These are phyloP conservation scores for Pristionchus maxplancki DNA, from an alignment of 2,888 invertebrate genomes.

Conservation along the genomic window DNA sequence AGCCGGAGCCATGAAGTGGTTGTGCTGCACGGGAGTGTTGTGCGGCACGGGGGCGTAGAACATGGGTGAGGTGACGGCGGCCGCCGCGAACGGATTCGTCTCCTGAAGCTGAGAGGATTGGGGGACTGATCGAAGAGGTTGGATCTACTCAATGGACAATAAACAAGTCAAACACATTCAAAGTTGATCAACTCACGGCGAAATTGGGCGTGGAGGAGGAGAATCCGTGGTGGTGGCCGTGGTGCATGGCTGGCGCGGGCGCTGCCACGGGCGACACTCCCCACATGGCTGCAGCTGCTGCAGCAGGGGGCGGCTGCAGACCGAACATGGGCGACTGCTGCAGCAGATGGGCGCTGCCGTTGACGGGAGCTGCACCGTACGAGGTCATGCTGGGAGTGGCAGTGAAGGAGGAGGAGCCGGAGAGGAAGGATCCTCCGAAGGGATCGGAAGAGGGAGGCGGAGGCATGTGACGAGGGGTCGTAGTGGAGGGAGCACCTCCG, in stretches of 20 bases:
- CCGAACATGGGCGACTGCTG: conserved; percentile 44
- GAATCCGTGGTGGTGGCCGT: conserved; percentile 10
- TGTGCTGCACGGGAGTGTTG: conserved; percentile 26
- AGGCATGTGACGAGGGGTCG: not conserved
- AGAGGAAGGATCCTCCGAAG: conserved; percentile 60
- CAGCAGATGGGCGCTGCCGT: not conserved
- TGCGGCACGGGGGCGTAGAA: conserved; percentile 1
- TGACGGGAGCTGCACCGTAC: not conserved
- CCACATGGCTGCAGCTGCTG: conserved; percentile 38
- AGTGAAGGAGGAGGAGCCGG: not conserved
- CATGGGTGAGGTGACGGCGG: conserved; percentile 13
- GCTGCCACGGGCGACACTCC: conserved; percentile 9
- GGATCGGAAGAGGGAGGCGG: conserved; percentile 53
- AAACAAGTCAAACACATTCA: not conserved
- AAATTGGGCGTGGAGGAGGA: conserved; percentile 47
- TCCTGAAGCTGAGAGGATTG: conserved; percentile 55
- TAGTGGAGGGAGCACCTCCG: no score
- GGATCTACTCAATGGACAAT: no score
- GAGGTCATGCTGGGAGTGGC: not conserved
- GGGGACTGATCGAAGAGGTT: not conserved
- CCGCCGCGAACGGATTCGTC: conserved; percentile 69
- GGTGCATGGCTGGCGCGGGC: not conserved
- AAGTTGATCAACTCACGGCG: conserved; percentile 51
- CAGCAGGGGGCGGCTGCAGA: not conserved
- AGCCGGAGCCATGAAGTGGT: conserved; percentile 13